Percentiles rank a stretch among this genome's conserved stretches.
Evolutionary conservation across 2,888 invertebrate species (phyloP).

Genomic region (Acanthosoma haemorrhoidale): DNA sequence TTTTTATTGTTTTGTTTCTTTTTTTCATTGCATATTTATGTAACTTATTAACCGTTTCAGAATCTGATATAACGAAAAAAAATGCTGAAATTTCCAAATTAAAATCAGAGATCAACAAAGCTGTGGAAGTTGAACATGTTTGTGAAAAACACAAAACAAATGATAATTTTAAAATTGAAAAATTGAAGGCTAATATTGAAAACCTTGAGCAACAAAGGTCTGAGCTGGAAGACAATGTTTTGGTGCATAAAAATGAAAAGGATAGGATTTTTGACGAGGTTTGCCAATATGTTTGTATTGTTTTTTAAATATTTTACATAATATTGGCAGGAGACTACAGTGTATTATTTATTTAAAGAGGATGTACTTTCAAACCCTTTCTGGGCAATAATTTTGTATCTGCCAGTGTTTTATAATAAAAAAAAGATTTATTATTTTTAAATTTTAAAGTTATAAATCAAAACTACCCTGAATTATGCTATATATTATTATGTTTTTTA

Average conservation of each 20-base stretch:
- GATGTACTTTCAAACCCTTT: too few relatives aligned
- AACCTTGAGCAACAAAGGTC: slow-evolving; percentile 6
- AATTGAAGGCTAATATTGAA: slow-evolving; percentile 13
- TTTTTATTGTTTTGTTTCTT: background rate
- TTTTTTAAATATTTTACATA: background rate
- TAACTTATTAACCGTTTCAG: background rate
- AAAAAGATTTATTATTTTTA: too few relatives aligned
- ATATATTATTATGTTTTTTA: too few relatives aligned
- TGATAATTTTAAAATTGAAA: slow-evolving; percentile 10
- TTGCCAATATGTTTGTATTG: background rate
- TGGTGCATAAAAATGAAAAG: background rate
- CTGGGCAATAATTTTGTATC: too few relatives aligned
- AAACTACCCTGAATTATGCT: too few relatives aligned
- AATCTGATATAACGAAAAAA: slow-evolving; percentile 1
- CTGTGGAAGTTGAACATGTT: background rate
- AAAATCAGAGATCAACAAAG: slow-evolving; percentile 2
- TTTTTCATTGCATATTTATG: background rate
- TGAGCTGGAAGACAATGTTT: background rate
- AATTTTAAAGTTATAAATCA: too few relatives aligned
- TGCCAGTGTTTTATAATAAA: too few relatives aligned
- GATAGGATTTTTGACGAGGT: slow-evolving; percentile 6
- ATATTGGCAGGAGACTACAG: too few relatives aligned
- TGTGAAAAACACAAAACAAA: background rate
- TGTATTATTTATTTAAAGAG: too few relatives aligned
- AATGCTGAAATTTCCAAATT: background rate